phyloP scores from a whole-genome alignment of 2,888 invertebrate genomes.

The Alloplasta piceator region DNA sequence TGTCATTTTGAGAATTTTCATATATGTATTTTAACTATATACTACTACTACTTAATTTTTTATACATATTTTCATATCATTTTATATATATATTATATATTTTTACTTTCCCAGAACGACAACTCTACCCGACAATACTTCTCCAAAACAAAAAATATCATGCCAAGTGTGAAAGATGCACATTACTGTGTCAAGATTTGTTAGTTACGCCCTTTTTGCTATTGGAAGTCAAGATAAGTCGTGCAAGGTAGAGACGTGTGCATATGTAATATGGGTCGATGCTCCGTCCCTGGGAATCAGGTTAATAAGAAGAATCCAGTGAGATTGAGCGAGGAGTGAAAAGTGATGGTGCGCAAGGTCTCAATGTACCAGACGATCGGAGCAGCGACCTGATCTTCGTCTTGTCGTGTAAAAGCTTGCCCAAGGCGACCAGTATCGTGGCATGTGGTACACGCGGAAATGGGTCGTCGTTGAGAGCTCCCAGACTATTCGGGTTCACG shows the following conservation, averaged over 20 bases:
- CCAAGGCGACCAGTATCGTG: slow-evolving; percentile 54
- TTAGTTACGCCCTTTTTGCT: no score
- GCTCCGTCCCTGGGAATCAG: slow-evolving; percentile 57
- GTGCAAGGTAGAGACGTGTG: background rate
- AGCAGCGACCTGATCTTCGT: slow-evolving; percentile 49
- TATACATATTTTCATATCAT: no score
- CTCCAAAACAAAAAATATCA: no score
- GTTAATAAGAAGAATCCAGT: slow-evolving; percentile 58
- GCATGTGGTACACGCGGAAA: slow-evolving; percentile 69
- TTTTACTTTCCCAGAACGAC: no score
- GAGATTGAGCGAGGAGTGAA: slow-evolving; percentile 44
- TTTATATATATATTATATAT: no score
- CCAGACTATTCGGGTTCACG: slow-evolving; percentile 37
- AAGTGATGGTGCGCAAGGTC: slow-evolving; percentile 62
- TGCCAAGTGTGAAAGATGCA: no score
- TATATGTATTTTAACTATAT: no score
- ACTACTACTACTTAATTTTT: no score
- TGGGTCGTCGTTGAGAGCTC: slow-evolving; percentile 69
- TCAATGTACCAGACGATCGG: slow-evolving; percentile 48
- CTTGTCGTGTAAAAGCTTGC: slow-evolving; percentile 47
- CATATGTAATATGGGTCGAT: slow-evolving; percentile 40
- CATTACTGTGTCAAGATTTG: no score
- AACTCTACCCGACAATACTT: no score
- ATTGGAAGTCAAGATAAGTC: background rate
- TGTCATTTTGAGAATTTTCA: no score